Conservation (phyloP, 2,888 invertebrate species). For the Heterodera filipjevi region DNA sequence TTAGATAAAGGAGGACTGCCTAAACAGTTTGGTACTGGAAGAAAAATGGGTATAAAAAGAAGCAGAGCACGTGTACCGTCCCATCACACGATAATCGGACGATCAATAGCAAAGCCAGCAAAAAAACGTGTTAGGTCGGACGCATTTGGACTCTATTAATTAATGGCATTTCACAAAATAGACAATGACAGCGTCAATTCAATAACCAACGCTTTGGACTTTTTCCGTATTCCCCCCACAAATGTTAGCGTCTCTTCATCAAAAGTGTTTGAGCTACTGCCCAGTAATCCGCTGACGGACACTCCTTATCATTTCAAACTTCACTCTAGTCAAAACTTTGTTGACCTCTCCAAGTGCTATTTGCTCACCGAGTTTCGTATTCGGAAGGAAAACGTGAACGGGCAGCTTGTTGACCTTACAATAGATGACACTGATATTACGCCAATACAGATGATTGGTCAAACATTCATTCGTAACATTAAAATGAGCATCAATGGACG, state of each 20-base stretch:
- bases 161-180: constrained; percentile 29
- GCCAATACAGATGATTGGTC: constrained; percentile 28
- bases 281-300: constrained; percentile 21
- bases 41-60: constrained; percentile 14
- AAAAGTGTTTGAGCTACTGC: not conserved
- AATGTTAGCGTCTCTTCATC: constrained; percentile 30
- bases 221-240: constrained; percentile 31
- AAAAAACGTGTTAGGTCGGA: constrained; percentile 19
- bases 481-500: constrained; percentile 30
- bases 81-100: not conserved
- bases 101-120: not conserved
- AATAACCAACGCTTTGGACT: constrained; percentile 28
- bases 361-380: constrained; percentile 26
- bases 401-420: constrained; percentile 2
- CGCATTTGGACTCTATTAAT: constrained; percentile 26
- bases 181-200: constrained; percentile 26
- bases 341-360: constrained; percentile 30
- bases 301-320: constrained; percentile 33
- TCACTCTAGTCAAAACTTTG: constrained; percentile 1
- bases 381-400: constrained; percentile 7
- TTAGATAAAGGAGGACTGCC: constrained; percentile 5
- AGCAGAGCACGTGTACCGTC: not conserved
- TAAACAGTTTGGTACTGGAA: constrained; percentile 17
- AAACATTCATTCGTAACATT: constrained; percentile 30
- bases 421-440: constrained; percentile 20